These are phyloP conservation scores for Pungitius pungitius DNA, from an alignment of 2,113 vertebrate species.

Conservation along the genomic window DNA sequence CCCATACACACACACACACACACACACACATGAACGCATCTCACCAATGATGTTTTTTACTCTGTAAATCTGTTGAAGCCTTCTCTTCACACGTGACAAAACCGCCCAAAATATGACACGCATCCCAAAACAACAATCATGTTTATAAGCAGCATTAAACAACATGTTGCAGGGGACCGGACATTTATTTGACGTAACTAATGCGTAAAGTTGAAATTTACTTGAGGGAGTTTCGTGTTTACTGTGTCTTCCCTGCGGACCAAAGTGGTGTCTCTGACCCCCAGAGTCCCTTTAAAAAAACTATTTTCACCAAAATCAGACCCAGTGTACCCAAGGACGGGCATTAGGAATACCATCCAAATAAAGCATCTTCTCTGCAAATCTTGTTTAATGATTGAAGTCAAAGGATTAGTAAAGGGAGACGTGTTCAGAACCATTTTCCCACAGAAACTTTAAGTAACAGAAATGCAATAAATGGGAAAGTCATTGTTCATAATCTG, in stretches of 20 bases:
- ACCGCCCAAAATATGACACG: not conserved
- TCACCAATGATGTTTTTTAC: not conserved
- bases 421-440: not conserved
- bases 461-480: not conserved
- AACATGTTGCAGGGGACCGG: no score
- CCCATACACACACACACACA: no score
- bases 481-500: not conserved
- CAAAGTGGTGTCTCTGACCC: not conserved
- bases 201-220: no score
- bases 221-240: not conserved
- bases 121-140: not conserved
- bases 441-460: not conserved
- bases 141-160: not conserved
- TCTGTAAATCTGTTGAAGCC: not conserved
- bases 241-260: not conserved
- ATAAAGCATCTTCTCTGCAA: not conserved
- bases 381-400: not conserved
- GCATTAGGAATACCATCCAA: not conserved
- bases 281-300: not conserved
- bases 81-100: not conserved
- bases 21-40: not conserved
- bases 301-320: not conserved
- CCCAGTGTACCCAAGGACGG: not conserved
- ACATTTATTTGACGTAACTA: no score
- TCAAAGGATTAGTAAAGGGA: not conserved